phyloP scores from a whole-genome alignment of 2,113 vertebrate species.

The Capreolus pygargus region DNA sequence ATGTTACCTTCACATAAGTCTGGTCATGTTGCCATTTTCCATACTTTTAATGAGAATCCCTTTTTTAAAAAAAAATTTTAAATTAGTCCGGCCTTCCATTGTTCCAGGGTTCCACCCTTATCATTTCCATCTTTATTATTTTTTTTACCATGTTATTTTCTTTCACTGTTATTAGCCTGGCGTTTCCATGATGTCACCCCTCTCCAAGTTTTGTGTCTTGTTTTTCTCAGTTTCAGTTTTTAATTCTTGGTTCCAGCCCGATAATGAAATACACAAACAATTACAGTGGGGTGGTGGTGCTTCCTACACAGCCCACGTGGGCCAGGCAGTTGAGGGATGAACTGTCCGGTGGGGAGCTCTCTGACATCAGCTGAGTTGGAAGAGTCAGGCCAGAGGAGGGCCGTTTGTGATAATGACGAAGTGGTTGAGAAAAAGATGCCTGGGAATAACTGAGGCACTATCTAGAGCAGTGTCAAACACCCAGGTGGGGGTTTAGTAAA shows the following conservation, averaged over 20 bases:
- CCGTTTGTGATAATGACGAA: not conserved
- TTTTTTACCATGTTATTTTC: slow-evolving; percentile 17
- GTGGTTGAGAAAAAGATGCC: not conserved
- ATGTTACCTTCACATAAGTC: not conserved
- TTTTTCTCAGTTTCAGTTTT: slow-evolving; percentile 34
- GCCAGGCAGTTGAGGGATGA: not conserved
- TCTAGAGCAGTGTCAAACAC: not conserved
- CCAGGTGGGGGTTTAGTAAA: not conserved
- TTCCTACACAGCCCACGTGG: not conserved
- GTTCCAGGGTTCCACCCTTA: not conserved
- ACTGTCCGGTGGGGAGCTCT: not conserved
- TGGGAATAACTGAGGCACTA: not conserved
- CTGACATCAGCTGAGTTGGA: not conserved
- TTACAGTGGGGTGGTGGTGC: not conserved
- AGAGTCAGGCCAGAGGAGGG: not conserved
- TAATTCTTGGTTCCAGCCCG: not conserved
- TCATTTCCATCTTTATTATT: not conserved
- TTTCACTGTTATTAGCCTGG: slow-evolving; percentile 14
- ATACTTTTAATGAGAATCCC: not conserved
- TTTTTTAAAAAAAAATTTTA: not conserved
- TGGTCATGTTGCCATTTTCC: not conserved
- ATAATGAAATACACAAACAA: not conserved
- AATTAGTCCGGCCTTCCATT: not conserved
- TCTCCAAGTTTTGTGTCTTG: not conserved
- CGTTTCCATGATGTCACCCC: slow-evolving; percentile 24